A percentile compares a stretch with the other conserved stretches of the same genome.
These are phyloP conservation scores for Psephotus haematonotus DNA, from an alignment of 2,113 vertebrate species.

Conservation along the genomic window DNA sequence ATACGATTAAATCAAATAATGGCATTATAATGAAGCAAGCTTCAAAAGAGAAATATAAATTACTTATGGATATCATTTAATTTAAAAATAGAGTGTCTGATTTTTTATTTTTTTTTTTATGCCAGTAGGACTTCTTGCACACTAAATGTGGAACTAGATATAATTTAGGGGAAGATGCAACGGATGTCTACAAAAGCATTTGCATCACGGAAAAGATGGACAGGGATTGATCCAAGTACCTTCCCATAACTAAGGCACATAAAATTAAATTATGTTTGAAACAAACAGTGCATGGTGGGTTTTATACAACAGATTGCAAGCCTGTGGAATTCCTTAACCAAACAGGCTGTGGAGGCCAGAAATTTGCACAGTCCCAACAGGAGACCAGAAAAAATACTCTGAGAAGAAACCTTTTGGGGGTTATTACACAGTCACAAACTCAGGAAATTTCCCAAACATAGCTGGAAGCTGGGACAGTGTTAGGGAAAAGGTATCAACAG, in stretches of 20 bases:
- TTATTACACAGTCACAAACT: not conserved
- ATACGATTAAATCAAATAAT: not conserved
- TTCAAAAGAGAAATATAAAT: conserved; percentile 6
- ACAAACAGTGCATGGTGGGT: not conserved
- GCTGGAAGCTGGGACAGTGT: not conserved
- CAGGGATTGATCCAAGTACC: not conserved
- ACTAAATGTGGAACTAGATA: not conserved
- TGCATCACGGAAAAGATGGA: not conserved
- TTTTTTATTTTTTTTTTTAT: not conserved
- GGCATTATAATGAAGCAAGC: not conserved
- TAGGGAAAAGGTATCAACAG: not conserved
- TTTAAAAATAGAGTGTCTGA: not conserved
- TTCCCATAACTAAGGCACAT: not conserved
- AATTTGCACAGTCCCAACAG: not conserved
- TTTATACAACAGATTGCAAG: not conserved
- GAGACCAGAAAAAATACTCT: not conserved
- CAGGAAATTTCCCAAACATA: not conserved
- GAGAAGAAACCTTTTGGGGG: not conserved
- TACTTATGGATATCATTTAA: not conserved
- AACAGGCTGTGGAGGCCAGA: not conserved
- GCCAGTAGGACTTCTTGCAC: not conserved
- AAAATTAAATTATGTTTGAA: not conserved
- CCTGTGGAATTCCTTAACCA: not conserved
- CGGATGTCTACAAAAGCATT: not conserved
- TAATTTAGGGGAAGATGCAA: not conserved